phyloP scores from a whole-genome alignment of 2,113 vertebrate genomes.

The Pampusana beccarii region DNA sequence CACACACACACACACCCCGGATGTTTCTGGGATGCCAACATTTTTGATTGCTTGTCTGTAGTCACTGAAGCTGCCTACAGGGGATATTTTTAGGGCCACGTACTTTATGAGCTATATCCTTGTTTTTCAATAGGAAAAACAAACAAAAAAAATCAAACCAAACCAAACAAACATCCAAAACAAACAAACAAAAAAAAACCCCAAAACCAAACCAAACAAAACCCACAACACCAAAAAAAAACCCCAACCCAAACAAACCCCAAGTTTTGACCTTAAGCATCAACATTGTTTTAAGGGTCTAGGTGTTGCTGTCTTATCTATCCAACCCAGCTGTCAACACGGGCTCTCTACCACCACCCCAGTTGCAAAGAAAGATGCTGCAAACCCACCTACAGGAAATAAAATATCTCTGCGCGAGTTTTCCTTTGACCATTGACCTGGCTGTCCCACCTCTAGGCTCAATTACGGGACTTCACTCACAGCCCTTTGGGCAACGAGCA shows the following conservation, averaged over 20 bases:
- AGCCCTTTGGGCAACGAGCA: background rate
- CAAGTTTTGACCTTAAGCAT: slow-evolving; percentile 9
- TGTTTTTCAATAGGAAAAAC: slow-evolving; percentile 8
- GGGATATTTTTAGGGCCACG: slow-evolving; percentile 43
- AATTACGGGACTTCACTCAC: background rate
- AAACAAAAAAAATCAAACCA: background rate
- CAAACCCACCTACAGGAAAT: background rate
- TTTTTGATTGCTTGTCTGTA: slow-evolving; percentile 17
- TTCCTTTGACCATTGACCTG: background rate
- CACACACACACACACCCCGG: slow-evolving; percentile 16
- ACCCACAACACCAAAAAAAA: background rate
- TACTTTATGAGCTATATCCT: slow-evolving; percentile 31
- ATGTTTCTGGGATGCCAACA: slow-evolving; percentile 55
- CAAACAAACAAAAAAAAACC: too few species aligned
- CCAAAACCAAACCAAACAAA: too few species aligned
- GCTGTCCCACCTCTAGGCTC: background rate
- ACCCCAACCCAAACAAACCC: too few species aligned
- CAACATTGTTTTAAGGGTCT: background rate
- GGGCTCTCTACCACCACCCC: background rate
- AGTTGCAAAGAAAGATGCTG: background rate
- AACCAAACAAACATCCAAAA: too few species aligned
- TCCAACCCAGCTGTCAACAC: background rate
- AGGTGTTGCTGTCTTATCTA: background rate
- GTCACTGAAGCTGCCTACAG: slow-evolving; percentile 30
- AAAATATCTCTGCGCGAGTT: background rate